A percentile compares a stretch with the other conserved stretches of the same genome.
These are phyloP conservation scores for Clarias gariepinus DNA, from an alignment of 2,113 vertebrate species.

Conservation along the genomic window DNA sequence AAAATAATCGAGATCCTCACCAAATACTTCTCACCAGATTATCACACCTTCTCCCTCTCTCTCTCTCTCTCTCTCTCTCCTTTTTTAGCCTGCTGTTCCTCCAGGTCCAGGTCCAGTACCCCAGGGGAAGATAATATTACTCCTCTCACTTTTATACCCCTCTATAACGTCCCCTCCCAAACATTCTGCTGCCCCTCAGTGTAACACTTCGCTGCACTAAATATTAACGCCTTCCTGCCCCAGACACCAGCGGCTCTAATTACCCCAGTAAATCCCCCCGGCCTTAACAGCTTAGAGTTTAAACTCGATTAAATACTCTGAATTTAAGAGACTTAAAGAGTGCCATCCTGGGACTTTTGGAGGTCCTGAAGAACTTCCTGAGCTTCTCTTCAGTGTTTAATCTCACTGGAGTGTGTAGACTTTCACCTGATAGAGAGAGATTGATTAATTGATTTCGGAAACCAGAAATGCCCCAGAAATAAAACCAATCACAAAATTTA, in stretches of 20 bases:
- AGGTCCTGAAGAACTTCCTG: no score
- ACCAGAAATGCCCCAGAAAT: no score
- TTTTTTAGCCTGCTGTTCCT: conserved; percentile 36
- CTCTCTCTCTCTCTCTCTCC: conserved; percentile 30
- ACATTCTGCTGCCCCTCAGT: not conserved
- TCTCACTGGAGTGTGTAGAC: no score
- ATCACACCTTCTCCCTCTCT: not conserved
- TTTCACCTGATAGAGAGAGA: no score
- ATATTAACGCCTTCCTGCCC: not conserved
- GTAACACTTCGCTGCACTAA: conserved; percentile 1
- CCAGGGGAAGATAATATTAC: conserved; percentile 27
- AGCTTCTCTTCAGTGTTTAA: no score
- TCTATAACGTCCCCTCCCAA: not conserved
- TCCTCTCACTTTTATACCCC: conserved; percentile 12
- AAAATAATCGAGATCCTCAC: not conserved
- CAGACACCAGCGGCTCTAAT: not conserved
- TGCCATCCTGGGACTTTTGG: no score
- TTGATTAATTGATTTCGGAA: no score
- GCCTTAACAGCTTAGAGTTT: not conserved
- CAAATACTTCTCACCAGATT: not conserved
- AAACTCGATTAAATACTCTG: not conserved
- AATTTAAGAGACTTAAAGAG: not conserved
- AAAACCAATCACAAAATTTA: no score
- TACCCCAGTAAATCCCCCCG: not conserved
- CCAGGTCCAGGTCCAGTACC: conserved; percentile 32